Evolutionary conservation across 2,797 vertebrate species (phyloP), one percentile per base, ranked within the genome.

Genomic region (Clarias platycephalus): DNA sequence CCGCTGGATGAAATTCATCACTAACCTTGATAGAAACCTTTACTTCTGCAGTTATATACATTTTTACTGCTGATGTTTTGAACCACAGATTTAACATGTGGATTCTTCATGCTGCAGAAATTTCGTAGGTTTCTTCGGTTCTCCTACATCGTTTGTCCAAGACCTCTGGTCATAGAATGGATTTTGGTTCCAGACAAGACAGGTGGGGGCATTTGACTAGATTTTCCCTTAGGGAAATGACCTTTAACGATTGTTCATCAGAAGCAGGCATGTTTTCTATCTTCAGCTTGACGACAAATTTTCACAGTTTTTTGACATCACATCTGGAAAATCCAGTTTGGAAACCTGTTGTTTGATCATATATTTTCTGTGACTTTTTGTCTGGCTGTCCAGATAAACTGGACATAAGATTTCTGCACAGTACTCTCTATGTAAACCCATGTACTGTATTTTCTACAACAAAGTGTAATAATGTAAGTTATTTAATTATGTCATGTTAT

Each of bases 401-500:
- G 24, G 31, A 44, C 20, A 40, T 80, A 55, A 18, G 31, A 8
- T 37, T 18, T 26, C 24, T 63, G 7, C 28, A 78, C 31, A 8
- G 10, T 60, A n/a, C 34, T 62, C 7, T 76, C 10, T 37, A 44
- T 40, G 16, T 34, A 60, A 34, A 60, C 15, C 63, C 24, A 34
- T 16, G 20, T 5, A 31, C 77, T 16, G 20, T 5, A 31, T 83
- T 83, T 84, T 9, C 12, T 8, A 13, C 64, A 37, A 40, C 13
- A 74, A 60, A 60, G n/a, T 80, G 37, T 15, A 68, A 68, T 57
- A 81, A 86, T 64, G 16, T 22, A 79, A 44, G 20, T 15, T 31
- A 22, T 28, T 67, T 67, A 68, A 68, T 75, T 37, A 82, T 77
- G 60, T 83, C 71, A 75, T 86, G 66, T 84, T 57, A 80, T 62